Evolutionary conservation across 2,888 invertebrate genomes (phyloP).

Genomic region (Sclerodermus sp.): DNA sequence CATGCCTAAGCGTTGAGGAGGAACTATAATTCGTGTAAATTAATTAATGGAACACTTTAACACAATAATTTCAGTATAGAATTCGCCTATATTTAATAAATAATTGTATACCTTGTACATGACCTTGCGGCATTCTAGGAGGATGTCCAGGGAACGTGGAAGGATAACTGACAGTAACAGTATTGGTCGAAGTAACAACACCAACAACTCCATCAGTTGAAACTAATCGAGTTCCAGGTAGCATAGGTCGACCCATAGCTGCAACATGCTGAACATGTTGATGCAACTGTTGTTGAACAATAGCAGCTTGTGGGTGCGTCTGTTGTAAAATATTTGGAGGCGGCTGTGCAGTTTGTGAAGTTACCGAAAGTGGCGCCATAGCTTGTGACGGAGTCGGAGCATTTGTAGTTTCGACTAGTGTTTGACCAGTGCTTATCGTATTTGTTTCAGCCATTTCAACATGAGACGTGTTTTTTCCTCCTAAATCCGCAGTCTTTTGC

Average conservation of each 20-base stretch:
- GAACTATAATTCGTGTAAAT: slow-evolving; percentile 19
- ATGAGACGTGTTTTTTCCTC: slow-evolving; percentile 27
- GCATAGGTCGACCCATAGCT: slow-evolving; percentile 63
- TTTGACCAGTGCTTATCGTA: slow-evolving; percentile 28
- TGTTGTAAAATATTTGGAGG: slow-evolving; percentile 51
- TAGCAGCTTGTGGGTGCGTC: slow-evolving; percentile 49
- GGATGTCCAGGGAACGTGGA: slow-evolving; percentile 51
- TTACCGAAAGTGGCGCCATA: slow-evolving; percentile 31
- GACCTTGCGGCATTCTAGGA: slow-evolving; percentile 48
- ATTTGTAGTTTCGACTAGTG: slow-evolving; percentile 36
- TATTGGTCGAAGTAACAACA: slow-evolving; percentile 68
- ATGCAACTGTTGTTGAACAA: slow-evolving; percentile 61
- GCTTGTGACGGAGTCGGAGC: slow-evolving; percentile 36
- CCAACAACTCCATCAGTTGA: slow-evolving; percentile 69
- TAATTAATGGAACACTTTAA: not conserved
- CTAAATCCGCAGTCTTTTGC: slow-evolving; percentile 38
- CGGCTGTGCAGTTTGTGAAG: slow-evolving; percentile 36
- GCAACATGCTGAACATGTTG: slow-evolving; percentile 69
- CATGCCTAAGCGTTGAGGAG: slow-evolving; percentile 48
- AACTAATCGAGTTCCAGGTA: slow-evolving; percentile 61
- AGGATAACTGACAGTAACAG: slow-evolving; percentile 55
- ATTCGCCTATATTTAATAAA: not conserved
- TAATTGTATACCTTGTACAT: slow-evolving; percentile 47
- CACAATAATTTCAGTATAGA: not conserved
- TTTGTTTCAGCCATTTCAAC: slow-evolving; percentile 33